phyloP scores from a whole-genome alignment of 2,888 invertebrate species.

The Pegoplata infirma region DNA sequence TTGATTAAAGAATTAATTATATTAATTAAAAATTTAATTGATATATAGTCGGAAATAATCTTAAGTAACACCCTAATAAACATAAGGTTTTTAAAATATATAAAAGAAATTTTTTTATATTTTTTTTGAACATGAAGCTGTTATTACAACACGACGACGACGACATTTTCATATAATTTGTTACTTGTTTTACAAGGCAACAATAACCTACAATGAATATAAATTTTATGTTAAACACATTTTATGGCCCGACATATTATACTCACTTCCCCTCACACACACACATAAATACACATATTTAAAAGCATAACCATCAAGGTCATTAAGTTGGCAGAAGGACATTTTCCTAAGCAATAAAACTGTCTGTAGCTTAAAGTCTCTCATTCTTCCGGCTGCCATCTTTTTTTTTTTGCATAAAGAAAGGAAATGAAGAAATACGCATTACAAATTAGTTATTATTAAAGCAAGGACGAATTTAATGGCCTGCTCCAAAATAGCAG shows the following conservation, averaged over 20 bases:
- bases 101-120: neutral
- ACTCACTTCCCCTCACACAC: neutral
- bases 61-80: neutral
- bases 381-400: constrained; percentile 3
- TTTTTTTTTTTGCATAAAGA: too few relatives aligned
- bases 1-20: too few relatives aligned
- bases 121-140: neutral
- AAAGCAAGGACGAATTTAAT: constrained; percentile 16
- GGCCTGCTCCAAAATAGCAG: neutral
- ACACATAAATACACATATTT: too few relatives aligned
- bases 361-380: constrained; percentile 55
- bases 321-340: constrained; percentile 56
- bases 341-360: constrained; percentile 56
- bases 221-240: constrained; percentile 52
- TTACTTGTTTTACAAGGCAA: constrained; percentile 38
- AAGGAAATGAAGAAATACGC: constrained; percentile 22
- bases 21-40: too few relatives aligned
- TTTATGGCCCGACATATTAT: constrained; percentile 23
- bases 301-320: constrained; percentile 54
- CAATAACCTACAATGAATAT: constrained; percentile 47
- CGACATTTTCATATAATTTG: constrained; percentile 27
- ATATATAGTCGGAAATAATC: too few relatives aligned
- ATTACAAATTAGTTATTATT: constrained; percentile 29
- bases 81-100: neutral
- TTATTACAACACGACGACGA: constrained; percentile 1